These are phyloP conservation scores for Thunnus albacares DNA, from an alignment of 2,797 vertebrate genomes.

Conservation along the genomic window DNA sequence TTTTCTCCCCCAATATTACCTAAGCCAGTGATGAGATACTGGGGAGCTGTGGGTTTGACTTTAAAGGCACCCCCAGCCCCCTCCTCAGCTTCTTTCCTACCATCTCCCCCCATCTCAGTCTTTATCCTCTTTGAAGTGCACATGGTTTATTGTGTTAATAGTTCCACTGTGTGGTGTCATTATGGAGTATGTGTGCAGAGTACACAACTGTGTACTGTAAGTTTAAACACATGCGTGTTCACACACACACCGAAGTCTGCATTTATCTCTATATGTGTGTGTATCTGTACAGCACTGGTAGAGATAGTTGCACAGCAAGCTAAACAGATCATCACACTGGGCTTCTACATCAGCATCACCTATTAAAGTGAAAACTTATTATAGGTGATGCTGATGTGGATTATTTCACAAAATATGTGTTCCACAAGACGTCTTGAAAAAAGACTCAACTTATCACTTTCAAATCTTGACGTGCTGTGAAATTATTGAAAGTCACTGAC, in stretches of 20 bases:
- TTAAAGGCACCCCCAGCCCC: constrained; percentile 36
- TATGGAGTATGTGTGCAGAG: constrained; percentile 40
- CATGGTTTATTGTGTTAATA: constrained; percentile 55
- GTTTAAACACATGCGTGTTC: constrained; percentile 9
- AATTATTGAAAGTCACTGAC: neutral
- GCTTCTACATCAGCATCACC: neutral
- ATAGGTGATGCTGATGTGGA: neutral
- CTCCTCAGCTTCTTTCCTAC: constrained; percentile 23
- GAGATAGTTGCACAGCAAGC: neutral
- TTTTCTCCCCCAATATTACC: constrained; percentile 70
- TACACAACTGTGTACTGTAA: constrained; percentile 18
- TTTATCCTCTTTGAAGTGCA: constrained; percentile 25
- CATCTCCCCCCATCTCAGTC: constrained; percentile 22
- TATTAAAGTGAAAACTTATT: constrained; percentile 14
- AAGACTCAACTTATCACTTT: neutral
- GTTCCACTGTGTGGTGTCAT: constrained; percentile 32
- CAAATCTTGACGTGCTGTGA: neutral
- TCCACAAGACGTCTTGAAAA: neutral
- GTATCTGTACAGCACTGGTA: neutral
- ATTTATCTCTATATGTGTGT: neutral
- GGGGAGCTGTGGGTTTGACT: constrained; percentile 57
- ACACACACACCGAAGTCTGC: neutral
- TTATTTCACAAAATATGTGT: neutral
- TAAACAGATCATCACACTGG: neutral
- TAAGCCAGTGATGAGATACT: constrained; percentile 59